Evolutionary conservation across 2,797 vertebrate species (phyloP), one percentile per base, ranked within the genome.

Genomic region (Pseudochaenichthys georgianus): DNA sequence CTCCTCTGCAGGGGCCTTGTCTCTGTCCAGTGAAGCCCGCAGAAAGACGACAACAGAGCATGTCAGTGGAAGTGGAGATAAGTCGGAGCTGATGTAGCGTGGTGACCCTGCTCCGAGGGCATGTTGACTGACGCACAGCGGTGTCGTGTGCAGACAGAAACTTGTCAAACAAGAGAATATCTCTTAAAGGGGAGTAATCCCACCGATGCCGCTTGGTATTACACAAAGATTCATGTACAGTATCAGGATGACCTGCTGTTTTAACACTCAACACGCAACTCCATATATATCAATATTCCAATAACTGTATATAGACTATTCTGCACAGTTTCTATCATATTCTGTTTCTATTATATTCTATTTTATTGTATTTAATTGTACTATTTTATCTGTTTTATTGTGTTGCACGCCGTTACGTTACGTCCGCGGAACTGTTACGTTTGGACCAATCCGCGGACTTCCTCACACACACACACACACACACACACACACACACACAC

Each of bases 71-170:
- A 58, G 75, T 80, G 73, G 72, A 83, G 85, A 86, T 78, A 84
- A 89, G 88, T 75, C 60, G 80, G 60, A 90, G 84, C 83, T 83
- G 88, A 88, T 88, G 86, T 85, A 83, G 80, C 75, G 73, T 90
- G 89, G 78, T 67, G 86, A 92, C 89, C 89, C 74, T 6, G 81
- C 61, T 83, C 74, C 68, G 83, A 82, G 89, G 87, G 70, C 74
- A 74, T 34, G 87, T 73, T 88, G 89, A 88, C 78, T 61, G 87
- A 91, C 72, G 81, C 87, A 87, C 84, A 17, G 74, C 0, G 54
- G 61, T 81, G 87, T 76, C 64, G 78, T 79, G 77, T 66, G 81
- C 70, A 88, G 76, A 83, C 73, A 62, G 67, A 78, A 61, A 57
- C 73, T 45, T 66, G 70, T 83, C 83, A 78, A 61, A 75, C 45